Conservation (phyloP, 2,797 vertebrate species). For the Apogon talboti region DNA sequence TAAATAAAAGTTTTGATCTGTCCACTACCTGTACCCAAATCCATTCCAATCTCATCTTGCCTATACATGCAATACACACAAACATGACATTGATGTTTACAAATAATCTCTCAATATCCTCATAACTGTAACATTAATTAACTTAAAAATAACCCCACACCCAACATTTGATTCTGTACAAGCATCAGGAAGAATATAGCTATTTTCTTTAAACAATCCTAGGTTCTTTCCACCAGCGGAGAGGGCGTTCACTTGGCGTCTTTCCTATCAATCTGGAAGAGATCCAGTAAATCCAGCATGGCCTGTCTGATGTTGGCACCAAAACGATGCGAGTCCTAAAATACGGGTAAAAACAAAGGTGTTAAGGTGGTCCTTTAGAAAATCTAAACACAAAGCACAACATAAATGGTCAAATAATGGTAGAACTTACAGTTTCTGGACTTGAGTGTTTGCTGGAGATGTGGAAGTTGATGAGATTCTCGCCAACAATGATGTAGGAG, state of each 20-base stretch:
- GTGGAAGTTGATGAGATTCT: constrained; percentile 93
- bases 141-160: constrained; percentile 71
- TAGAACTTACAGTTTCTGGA: constrained; percentile 89
- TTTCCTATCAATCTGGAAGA: constrained; percentile 85
- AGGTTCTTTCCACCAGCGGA: constrained; percentile 20
- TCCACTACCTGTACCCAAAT: constrained; percentile 50
- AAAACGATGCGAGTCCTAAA: constrained; percentile 95
- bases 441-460: constrained; percentile 96
- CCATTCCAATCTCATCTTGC: constrained; percentile 34
- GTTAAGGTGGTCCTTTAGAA: neutral
- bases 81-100: constrained; percentile 43
- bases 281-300: constrained; percentile 88
- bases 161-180: constrained; percentile 77
- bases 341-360: constrained; percentile 5
- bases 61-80: constrained; percentile 45
- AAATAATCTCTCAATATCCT: constrained; percentile 37
- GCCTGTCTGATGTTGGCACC: constrained; percentile 88
- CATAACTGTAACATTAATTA: constrained; percentile 66
- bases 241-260: constrained; percentile 66
- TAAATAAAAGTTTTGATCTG: constrained; percentile 61
- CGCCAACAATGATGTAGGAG: constrained; percentile 93
- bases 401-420: neutral
- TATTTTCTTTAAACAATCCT: constrained; percentile 43
- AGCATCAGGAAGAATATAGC: constrained; percentile 53
- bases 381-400: neutral